phyloP scores from a whole-genome alignment of 1,140 invertebrate species.

The Caenorhabditis remanei region DNA sequence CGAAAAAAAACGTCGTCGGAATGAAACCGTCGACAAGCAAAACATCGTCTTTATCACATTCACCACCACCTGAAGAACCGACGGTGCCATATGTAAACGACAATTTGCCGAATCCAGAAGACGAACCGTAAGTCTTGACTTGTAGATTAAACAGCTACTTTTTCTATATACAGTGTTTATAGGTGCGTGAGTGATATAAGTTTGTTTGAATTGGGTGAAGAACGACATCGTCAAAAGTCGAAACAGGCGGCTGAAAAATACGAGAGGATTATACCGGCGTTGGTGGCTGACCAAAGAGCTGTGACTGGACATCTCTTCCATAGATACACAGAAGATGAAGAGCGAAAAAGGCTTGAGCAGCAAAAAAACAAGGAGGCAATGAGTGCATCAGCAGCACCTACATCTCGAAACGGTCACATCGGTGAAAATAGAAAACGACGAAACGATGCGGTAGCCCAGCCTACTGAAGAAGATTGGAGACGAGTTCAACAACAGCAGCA shows the following conservation, averaged over 20 bases:
- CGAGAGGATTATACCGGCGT: background rate
- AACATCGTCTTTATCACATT: background rate
- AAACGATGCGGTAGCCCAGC: background rate
- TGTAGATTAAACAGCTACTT: background rate
- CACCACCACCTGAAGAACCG: conserved; percentile 6
- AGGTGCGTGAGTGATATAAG: background rate
- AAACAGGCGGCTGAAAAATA: background rate
- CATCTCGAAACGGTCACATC: background rate
- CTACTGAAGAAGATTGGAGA: conserved; percentile 30
- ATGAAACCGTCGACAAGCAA: conserved; percentile 51
- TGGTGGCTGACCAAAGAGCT: background rate
- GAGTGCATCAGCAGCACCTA: background rate
- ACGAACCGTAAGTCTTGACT: conserved; percentile 21
- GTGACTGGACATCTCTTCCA: background rate
- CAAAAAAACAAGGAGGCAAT: conserved; percentile 37
- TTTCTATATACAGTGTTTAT: background rate
- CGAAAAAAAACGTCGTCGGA: background rate
- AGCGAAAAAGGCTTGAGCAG: background rate
- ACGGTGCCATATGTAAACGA: conserved; percentile 1
- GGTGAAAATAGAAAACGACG: conserved; percentile 16
- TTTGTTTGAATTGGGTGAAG: background rate
- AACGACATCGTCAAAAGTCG: background rate
- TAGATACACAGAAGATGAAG: conserved; percentile 42
- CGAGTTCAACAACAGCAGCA: conserved; percentile 18
- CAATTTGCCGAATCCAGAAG: conserved; percentile 29